Evolutionary conservation across 2,113 vertebrate genomes (phyloP), one percentile per base, ranked within the genome.

Genomic region (Barnardius zonarius): DNA sequence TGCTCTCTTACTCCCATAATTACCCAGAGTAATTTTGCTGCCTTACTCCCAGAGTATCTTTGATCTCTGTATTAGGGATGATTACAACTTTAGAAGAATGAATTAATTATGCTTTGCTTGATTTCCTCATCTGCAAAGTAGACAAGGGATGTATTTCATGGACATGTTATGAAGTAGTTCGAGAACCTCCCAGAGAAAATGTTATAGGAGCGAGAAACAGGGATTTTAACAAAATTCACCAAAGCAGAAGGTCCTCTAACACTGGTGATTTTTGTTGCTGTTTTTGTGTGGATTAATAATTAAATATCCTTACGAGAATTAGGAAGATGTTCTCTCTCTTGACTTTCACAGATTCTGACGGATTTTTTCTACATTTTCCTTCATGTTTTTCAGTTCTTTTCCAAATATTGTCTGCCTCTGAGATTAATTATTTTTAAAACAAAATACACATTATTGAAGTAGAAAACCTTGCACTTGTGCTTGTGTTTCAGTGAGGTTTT

Each of bases 41-140:
- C 62, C 61, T 78, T 33, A 33, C 28, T 95, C 52, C 62, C 73
- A 68, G 25, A 66, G 8, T 90, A 78, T 92, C 86, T 95, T 91
- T 93, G 72, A 90, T 93, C 93, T 92, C 66, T 83, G 0, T 44
- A 52, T 81, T 83, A 88, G 52, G 75, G 83, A 51, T 90, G 82
- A 95, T 95, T 93, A 92, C 79, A 94, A 64, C 48, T 86, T 94
- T 52, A 81, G 72, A 85, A 90, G 66, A 88, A 86, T 74, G 28
- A 92, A 76, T 95, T 92, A 86, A 90, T 94, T 84, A 92, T 1
- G 31, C 64, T 72, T 67, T 64, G 51, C 86, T 88, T 92, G 68
- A 80, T 92, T 96, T 88, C 69, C 82, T 93, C 72, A 63, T 90
- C 76, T 74, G 27, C 80, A 20, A 83, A 83, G 30, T 61, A 75